Conservation (phyloP, 2,888 invertebrate genomes). For the Acrobasis consociella region DNA sequence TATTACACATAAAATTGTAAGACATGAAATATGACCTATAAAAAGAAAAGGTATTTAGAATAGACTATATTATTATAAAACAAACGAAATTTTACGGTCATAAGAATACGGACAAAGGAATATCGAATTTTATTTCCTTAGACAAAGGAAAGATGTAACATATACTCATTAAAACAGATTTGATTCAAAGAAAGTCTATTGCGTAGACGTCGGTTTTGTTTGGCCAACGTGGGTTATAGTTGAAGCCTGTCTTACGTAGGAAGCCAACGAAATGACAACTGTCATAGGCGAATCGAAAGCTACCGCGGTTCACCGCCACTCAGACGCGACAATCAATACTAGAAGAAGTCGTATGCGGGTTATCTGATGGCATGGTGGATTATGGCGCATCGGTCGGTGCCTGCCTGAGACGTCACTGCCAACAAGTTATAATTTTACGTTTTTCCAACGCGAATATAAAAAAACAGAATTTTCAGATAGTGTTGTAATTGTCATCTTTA, state of each 20-base stretch:
- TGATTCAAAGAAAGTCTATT: not conserved
- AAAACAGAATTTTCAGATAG: conserved; percentile 34
- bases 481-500: conserved; percentile 26
- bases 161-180: not conserved
- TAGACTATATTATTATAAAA: too few relatives aligned
- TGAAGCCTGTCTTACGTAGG: not conserved
- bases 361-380: conserved; percentile 67
- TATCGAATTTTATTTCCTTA: not conserved
- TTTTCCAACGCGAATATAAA: conserved; percentile 37
- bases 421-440: conserved; percentile 52
- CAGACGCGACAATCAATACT: conserved; percentile 56
- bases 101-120: too few relatives aligned
- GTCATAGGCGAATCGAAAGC: not conserved
- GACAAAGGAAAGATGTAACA: not conserved
- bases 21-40: too few relatives aligned
- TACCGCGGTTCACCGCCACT: conserved; percentile 34
- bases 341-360: conserved; percentile 53
- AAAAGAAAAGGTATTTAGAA: too few relatives aligned
- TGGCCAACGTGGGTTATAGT: not conserved
- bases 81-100: too few relatives aligned
- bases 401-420: conserved; percentile 65
- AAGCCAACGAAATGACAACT: conserved; percentile 2
- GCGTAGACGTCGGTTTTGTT: not conserved
- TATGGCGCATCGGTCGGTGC: conserved; percentile 64
- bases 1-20: too few relatives aligned